Evolutionary conservation across 2,888 invertebrate genomes (phyloP).

Genomic region (Laothoe populi): DNA sequence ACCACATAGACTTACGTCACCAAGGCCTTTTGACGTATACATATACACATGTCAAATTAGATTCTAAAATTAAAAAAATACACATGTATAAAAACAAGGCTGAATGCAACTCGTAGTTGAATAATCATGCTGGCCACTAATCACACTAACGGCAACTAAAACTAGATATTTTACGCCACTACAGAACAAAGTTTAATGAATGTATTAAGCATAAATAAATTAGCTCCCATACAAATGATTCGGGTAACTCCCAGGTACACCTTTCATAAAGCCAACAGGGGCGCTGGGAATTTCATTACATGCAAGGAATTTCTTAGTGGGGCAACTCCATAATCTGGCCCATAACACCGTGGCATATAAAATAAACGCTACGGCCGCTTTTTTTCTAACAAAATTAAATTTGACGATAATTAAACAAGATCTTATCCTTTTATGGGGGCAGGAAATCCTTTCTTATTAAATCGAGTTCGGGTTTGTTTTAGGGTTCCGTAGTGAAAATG

Average conservation of each 20-base stretch:
- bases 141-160: neutral
- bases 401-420: conserved; percentile 22
- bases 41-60: too few species aligned
- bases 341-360: conserved; percentile 20
- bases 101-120: too few species aligned
- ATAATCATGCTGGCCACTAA: too few species aligned
- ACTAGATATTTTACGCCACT: neutral
- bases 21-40: too few species aligned
- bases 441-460: conserved; percentile 16
- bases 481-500: too few species aligned
- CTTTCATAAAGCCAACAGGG: conserved; percentile 11
- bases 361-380: conserved; percentile 19
- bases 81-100: too few species aligned
- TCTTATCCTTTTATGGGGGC: conserved; percentile 10
- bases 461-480: conserved; percentile 3
- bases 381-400: conserved; percentile 28
- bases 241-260: conserved; percentile 21
- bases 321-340: conserved; percentile 26
- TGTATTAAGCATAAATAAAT: conserved; percentile 5
- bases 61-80: too few species aligned
- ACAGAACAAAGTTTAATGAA: neutral
- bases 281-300: conserved; percentile 31
- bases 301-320: conserved; percentile 16
- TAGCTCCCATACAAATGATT: conserved; percentile 6
- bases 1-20: too few species aligned